Conservation (phyloP, 2,113 vertebrate species). For the Fregetta grallaria region DNA sequence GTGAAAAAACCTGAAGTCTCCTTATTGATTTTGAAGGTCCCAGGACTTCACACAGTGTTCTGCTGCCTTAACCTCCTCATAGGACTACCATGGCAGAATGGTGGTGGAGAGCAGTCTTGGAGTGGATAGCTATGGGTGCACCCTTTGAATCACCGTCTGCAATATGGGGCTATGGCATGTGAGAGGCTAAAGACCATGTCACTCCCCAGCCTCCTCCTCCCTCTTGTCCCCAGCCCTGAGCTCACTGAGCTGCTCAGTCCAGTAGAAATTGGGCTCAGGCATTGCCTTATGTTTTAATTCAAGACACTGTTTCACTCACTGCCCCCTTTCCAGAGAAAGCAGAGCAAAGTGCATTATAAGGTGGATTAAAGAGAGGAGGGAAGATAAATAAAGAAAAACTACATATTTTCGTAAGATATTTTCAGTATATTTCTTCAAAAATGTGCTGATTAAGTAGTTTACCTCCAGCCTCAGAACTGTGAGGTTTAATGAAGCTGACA, state of each 20-base stretch:
- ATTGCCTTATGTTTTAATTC: background rate
- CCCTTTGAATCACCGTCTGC: background rate
- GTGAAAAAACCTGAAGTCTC: background rate
- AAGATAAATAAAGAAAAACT: slow-evolving; percentile 20
- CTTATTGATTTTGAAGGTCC: background rate
- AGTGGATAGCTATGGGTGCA: background rate
- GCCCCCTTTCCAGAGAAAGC: background rate
- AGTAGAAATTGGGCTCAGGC: background rate
- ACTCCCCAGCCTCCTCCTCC: background rate
- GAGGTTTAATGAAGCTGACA: slow-evolving; percentile 59
- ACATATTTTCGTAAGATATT: background rate
- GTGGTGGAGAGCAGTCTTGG: background rate
- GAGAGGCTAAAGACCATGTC: background rate
- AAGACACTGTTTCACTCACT: background rate
- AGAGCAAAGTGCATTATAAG: background rate
- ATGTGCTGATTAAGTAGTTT: slow-evolving; percentile 63
- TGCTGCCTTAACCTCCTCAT: background rate
- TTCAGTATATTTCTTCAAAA: background rate
- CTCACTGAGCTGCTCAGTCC: background rate
- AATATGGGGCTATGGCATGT: background rate
- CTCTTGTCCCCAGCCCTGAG: background rate
- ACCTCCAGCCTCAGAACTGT: background rate
- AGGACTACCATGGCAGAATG: background rate
- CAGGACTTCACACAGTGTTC: rapidly evolving
- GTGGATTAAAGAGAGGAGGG: background rate